Evolutionary conservation across 2,797 vertebrate species (phyloP).

Genomic region (Zalophus californianus): DNA sequence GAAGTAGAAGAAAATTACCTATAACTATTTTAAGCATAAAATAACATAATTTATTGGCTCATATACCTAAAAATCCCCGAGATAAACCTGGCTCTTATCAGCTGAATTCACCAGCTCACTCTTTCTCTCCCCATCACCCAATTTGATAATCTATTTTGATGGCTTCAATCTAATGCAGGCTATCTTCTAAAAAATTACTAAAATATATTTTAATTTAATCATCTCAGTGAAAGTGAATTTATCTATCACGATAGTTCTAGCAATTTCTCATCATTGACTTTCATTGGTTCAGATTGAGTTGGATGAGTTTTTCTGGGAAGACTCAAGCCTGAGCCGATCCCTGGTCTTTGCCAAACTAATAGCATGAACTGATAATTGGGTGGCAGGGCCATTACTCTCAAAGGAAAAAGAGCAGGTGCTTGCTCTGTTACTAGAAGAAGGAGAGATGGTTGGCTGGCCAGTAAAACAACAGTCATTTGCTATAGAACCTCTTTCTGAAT

Average conservation of each 20-base stretch:
- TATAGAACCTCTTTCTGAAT: neutral
- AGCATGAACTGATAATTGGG: accelerated
- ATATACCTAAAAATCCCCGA: too few relatives aligned
- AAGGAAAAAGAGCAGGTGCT: neutral
- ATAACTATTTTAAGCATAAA: neutral
- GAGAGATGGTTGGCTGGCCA: neutral
- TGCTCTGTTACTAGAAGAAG: neutral
- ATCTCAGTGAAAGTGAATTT: neutral
- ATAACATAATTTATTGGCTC: neutral
- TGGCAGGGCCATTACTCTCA: neutral
- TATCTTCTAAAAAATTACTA: neutral
- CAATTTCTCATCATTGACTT: neutral
- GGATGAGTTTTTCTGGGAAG: neutral
- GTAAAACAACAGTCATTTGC: neutral
- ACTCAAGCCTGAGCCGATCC: accelerated
- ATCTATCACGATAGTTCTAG: neutral
- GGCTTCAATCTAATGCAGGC: neutral
- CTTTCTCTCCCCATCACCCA: neutral
- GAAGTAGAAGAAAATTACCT: neutral
- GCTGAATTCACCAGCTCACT: neutral
- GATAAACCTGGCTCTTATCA: neutral
- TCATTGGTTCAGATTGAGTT: neutral
- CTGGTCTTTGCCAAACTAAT: neutral
- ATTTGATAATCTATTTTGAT: neutral
- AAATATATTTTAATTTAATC: accelerated